Evolutionary conservation across 2,888 invertebrate genomes (phyloP), one percentile per base, ranked within the genome.

Genomic region (Horisme vitalbata): DNA sequence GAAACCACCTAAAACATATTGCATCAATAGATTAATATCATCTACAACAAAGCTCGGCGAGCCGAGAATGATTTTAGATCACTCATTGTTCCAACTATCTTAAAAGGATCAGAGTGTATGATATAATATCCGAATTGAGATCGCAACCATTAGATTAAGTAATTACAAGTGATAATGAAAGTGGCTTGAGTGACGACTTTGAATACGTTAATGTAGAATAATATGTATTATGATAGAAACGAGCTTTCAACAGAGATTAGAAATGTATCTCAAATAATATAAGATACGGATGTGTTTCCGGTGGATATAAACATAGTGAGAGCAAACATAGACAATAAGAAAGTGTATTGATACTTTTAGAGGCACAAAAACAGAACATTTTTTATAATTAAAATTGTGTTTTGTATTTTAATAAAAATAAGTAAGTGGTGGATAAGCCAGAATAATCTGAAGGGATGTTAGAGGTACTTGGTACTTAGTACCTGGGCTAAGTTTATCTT

Each of bases 81-180:
- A 39, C 45, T 46, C 47, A 48, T 54, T 59, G 56, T 56, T 45
- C 46, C 32, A 26, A 26, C 34, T 28, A 69, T 70, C 68, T 68
- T 63, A 66, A 65, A 68, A 70, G 61, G 63, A 68, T 68, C 63
- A 52, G 47, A 44, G 43, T 24, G 37, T 43, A 39, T 57, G 45
- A 58, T 50, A 53, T 63, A 65, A 61, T 52, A 43, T 49, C 47
- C 44, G 51, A 48, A 49, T 41, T 45, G 43, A 52, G 47, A 44
- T 44, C 50, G 45, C 32, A 45, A 26, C 37, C 33, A 50, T 55
- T 45, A 28, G 50, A 55, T 51, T 52, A 52, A 56, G 55, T 50
- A 52, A 58, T 58, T 50, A 55, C 45, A 54, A 45, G 30, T 48
- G 39, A 48, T 36, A 27, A 41, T 23, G 41, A 43, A 34, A 39